Conservation (phyloP, 2,797 vertebrate species). For the Limnodromus scolopaceus region DNA sequence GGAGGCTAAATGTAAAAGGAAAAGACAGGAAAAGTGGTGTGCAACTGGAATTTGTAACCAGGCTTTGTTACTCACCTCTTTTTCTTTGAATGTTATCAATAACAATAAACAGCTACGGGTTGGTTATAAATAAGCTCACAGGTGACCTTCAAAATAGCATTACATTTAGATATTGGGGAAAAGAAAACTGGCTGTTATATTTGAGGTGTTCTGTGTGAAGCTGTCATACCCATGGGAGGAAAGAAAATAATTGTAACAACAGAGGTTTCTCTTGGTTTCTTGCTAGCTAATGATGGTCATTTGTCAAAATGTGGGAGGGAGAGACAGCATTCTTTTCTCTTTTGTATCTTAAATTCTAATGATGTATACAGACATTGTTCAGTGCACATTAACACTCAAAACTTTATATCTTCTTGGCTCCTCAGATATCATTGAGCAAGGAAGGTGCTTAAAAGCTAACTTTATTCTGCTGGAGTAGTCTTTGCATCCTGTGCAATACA, state of each 20-base stretch:
- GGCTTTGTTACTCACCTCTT: not conserved
- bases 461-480: not conserved
- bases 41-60: not conserved
- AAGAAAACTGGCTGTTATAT: not conserved
- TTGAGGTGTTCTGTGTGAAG: not conserved
- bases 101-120: not conserved
- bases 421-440: not conserved
- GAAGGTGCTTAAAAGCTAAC: not conserved
- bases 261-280: slow-evolving; percentile 8
- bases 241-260: not conserved
- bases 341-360: not conserved
- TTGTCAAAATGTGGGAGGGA: not conserved
- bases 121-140: not conserved
- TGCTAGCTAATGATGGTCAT: slow-evolving; percentile 3
- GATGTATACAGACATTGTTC: not conserved
- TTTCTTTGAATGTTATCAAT: not conserved
- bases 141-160: not conserved
- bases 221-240: not conserved
- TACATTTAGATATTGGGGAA: not conserved
- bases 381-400: not conserved
- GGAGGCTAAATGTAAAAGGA: not conserved
- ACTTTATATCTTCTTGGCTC: not conserved
- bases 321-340: not conserved
- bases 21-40: not conserved
- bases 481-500: not conserved